Conservation (phyloP, 2,888 invertebrate genomes). For the Apeira syringaria region DNA sequence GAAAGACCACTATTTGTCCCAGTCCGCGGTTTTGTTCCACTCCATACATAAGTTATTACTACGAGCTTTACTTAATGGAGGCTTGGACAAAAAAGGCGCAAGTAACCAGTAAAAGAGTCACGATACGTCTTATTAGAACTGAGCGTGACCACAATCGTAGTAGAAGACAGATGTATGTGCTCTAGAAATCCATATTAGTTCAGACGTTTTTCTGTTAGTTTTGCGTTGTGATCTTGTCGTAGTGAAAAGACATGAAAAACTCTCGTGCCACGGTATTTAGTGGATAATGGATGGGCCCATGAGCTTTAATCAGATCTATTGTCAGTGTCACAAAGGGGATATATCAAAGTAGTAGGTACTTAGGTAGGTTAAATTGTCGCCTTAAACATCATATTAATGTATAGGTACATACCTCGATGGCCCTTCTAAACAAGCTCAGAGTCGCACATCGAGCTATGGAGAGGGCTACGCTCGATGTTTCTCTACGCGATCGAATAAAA, state of each 20-base stretch:
- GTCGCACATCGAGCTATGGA: too few relatives aligned
- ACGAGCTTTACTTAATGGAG: constrained; percentile 9
- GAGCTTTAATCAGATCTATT: too few relatives aligned
- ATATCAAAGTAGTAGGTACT: too few relatives aligned
- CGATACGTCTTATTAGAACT: background rate
- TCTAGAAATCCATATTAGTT: background rate
- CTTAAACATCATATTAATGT: too few relatives aligned
- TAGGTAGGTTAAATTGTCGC: too few relatives aligned
- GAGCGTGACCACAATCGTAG: background rate
- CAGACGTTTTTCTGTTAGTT: background rate
- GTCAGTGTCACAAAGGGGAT: too few relatives aligned
- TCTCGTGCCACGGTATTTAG: background rate
- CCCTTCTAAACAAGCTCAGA: too few relatives aligned
- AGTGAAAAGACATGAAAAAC: background rate
- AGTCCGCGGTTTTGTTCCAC: constrained; percentile 29
- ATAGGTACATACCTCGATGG: too few relatives aligned
- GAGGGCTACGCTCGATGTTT: too few relatives aligned
- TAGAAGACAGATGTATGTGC: constrained; percentile 1
- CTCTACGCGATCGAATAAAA: too few relatives aligned
- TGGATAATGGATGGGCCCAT: too few relatives aligned
- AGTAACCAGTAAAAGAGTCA: background rate
- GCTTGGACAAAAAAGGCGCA: background rate
- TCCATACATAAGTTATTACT: constrained; percentile 43
- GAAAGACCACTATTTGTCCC: constrained; percentile 44
- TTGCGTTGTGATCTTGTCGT: background rate